phyloP scores from a whole-genome alignment of 1,140 invertebrate species.

The Drosophila takahashii region DNA sequence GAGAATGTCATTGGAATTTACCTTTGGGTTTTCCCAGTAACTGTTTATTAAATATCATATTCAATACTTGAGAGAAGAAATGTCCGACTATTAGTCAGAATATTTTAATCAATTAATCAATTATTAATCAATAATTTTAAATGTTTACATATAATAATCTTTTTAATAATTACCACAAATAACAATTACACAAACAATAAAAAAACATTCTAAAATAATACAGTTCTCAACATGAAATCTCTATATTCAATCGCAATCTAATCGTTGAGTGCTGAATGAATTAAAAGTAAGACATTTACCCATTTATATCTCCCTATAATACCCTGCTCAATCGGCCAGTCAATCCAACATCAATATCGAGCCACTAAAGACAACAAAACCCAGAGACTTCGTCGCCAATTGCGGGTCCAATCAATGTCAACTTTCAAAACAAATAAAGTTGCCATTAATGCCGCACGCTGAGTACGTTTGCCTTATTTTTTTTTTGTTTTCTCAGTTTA shows the following conservation, averaged over 20 bases:
- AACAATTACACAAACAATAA: too few species aligned
- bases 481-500: conserved; percentile 25
- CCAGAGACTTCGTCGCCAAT: conserved; percentile 54
- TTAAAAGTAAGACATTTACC: not conserved
- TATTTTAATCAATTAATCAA: too few species aligned
- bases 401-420: conserved; percentile 81
- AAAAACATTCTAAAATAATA: not conserved
- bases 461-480: conserved; percentile 48
- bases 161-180: too few species aligned
- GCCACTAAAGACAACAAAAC: conserved; percentile 29
- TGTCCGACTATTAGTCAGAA: too few species aligned
- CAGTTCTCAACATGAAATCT: not conserved
- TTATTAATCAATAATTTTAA: too few species aligned
- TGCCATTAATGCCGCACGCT: conserved; percentile 70
- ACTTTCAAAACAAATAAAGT: conserved; percentile 83
- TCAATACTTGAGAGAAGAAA: not conserved
- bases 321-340: conserved; percentile 19
- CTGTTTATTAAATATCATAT: not conserved
- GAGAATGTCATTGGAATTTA: not conserved
- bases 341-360: conserved; percentile 4
- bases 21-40: not conserved
- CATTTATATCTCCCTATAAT: conserved; percentile 35
- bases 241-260: not conserved
- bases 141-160: too few species aligned
- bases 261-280: not conserved